Evolutionary conservation across 1,140 invertebrate species (phyloP), one percentile per base, ranked within the genome.

Genomic region (Diachasma alloeum): DNA sequence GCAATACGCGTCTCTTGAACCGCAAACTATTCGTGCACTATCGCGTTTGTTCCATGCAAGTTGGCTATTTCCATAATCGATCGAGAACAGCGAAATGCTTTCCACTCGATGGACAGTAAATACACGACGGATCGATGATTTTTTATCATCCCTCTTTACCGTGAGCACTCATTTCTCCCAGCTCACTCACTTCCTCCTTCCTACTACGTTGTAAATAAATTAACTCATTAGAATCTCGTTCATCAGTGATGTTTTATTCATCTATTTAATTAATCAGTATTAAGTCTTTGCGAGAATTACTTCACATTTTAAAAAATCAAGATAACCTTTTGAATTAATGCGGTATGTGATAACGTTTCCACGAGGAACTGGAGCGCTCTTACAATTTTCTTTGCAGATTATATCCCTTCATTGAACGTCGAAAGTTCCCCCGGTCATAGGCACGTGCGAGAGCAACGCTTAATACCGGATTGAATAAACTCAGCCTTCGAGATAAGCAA

Each of bases 31-130:
- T 63, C 42, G 73, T 75, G 63, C 73, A 75, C 72, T 66, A 74
- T 74, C 72, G 56, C 56, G 72, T 68, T 66, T 44, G n/a, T 24
- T 72, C 6, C 19, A 56, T 67, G n/a, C 56, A 63, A 42, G 46
- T 72, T 80, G 13, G 71, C 46, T 9, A 82, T 78, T 79, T 79
- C 80, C 79, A 79, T 81, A 78, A 81, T 81, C 78, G 69, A 76
- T 74, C 53, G 46, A 66, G 39, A 48, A 78, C 73, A 78, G 77
- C 48, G 31, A 78, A 78, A 78, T 75, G 77, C 77, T 78, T 78
- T 78, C 68, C 68, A 74, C 72, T 70, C 76, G 13, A 79, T 77
- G 74, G 78, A 75, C 74, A 72, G 17, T 66, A 75, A 42, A 63
- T 17, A 31, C 31, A 67, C 36, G 39, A 24, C 22, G 22, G 53